Evolutionary conservation across 2,113 vertebrate genomes (phyloP).

Genomic region (Daboia siamensis): DNA sequence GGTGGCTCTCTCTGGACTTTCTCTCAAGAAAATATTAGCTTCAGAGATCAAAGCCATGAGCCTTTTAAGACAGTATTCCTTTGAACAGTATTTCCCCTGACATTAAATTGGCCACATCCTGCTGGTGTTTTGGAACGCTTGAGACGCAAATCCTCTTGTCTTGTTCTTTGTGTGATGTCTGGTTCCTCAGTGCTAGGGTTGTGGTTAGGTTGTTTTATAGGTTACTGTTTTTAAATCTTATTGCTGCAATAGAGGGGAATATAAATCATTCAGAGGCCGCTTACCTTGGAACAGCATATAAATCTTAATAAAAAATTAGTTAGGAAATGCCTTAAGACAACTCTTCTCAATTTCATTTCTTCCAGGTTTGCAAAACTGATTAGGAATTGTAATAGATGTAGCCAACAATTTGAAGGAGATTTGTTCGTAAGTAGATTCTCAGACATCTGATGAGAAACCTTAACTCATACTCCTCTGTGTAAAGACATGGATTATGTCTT

Average conservation of each 20-base stretch:
- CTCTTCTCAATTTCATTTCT: neutral
- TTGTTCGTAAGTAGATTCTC: neutral
- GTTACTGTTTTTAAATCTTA: neutral
- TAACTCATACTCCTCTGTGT: neutral
- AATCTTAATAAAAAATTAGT: neutral
- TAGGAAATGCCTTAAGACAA: neutral
- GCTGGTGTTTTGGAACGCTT: neutral
- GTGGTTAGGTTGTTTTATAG: neutral
- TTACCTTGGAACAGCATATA: neutral
- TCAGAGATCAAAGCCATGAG: neutral
- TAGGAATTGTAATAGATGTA: neutral
- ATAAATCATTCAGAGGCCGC: neutral
- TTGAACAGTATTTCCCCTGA: neutral
- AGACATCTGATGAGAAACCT: neutral
- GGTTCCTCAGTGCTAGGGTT: neutral
- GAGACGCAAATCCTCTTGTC: neutral
- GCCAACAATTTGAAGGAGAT: neutral
- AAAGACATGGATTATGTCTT: neutral
- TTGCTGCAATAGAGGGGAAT: neutral
- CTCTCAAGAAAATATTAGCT: neutral
- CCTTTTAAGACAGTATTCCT: neutral
- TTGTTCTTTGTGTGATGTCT: neutral
- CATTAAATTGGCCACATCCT: neutral
- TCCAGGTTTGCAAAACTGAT: neutral
- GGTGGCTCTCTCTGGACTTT: neutral